A percentile compares a stretch with the other conserved stretches of the same genome.
phyloP scores from a whole-genome alignment of 2,113 vertebrate species.

The Bathybates hornii region DNA sequence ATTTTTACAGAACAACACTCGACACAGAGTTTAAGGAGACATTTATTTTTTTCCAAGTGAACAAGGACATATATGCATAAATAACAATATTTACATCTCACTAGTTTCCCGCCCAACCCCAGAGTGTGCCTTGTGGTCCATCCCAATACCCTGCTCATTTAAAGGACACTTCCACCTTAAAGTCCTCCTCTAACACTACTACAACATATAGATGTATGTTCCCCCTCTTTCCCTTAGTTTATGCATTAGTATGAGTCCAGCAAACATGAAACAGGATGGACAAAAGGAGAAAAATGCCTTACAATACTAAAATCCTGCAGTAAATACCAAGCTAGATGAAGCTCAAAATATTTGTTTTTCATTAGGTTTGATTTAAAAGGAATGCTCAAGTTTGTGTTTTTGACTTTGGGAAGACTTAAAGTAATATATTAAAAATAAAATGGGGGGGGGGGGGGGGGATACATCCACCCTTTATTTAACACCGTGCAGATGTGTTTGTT shows the following conservation, averaged over 20 bases:
- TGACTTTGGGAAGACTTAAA: neutral
- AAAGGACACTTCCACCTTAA: neutral
- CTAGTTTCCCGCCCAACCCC: neutral
- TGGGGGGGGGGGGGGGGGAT: fast-evolving
- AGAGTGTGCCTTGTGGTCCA: neutral
- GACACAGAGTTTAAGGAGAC: neutral
- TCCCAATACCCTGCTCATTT: neutral
- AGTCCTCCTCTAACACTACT: neutral
- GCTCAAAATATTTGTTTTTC: neutral
- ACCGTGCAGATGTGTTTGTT: neutral
- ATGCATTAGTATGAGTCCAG: neutral
- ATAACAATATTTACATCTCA: slow-evolving; percentile 38
- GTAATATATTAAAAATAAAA: neutral
- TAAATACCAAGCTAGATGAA: neutral
- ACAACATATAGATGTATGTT: neutral
- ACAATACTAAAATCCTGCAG: neutral
- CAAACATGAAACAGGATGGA: neutral
- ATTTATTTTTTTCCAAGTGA: neutral
- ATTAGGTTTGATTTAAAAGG: neutral
- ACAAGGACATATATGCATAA: slow-evolving; percentile 11
- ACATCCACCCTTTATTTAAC: neutral
- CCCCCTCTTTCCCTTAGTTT: neutral
- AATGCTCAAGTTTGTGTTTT: neutral
- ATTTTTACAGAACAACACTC: neutral
- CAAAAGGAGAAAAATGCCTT: neutral